Base-by-base conservation (phyloP, 1,140 invertebrate species). In the Scaptodrosophila lebanonensis region DNA sequence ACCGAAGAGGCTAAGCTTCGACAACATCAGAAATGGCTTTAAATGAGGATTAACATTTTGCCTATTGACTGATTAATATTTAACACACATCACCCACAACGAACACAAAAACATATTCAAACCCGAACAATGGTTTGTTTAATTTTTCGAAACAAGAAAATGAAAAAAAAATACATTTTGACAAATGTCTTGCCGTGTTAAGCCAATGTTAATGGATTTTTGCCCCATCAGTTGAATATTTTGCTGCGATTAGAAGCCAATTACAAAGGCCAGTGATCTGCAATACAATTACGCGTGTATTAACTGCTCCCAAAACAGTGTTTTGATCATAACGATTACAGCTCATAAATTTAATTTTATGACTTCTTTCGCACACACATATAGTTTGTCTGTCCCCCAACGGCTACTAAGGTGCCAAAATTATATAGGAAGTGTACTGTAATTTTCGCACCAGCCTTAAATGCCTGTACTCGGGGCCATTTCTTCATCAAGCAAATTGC, bases 311-410 rank as follows among this genome's bases (percentile, higher is more conserved):
- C 36, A 44, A 50, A 40, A 52, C 38, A 61, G 11, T 20, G 52
- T 68, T 82, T 70, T 79, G 69, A 82, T 79, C 60, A 79, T 69
- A 50, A 65, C 75, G 75, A 79, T 79, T 79, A 79, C 45, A 70
- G 59, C 60, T 66, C 75, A 79, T 79, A 82, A 82, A 82, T 53
- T 57, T 82, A 79, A 79, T 82, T 79, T 79, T 79, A 79, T 79
- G 75, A 82, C 75, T 79, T 79, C 60, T 72, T 77, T 69, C 43
- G 47, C 59, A 38, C 15, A n/a, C 33, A 45, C 20, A 38, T 16
- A 11, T 43, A 33, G 13, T 53, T 47, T 25, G 35, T 48, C 48
- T 49, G 32, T n/a, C n/a, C n/a, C n/a, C n/a, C n/a, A n/a, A n/a
- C n/a, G n/a, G n/a, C n/a, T n/a, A n/a, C n/a, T n/a, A 66, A 82